Evolutionary conservation across 2,888 invertebrate species (phyloP).

Genomic region (Hesperia comma): DNA sequence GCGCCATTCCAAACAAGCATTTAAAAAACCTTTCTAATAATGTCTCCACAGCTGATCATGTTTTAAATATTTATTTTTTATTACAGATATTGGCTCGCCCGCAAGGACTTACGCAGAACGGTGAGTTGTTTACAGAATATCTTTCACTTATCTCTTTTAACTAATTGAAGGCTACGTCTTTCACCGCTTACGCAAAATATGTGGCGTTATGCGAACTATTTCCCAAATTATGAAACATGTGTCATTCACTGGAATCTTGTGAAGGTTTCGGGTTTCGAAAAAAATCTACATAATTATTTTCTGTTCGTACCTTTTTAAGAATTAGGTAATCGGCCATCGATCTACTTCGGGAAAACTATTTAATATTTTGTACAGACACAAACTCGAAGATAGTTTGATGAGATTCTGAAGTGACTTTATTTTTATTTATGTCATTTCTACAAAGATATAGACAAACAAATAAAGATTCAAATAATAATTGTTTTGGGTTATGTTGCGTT

Average conservation of each 20-base stretch:
- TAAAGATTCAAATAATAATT: no score
- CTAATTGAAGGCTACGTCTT: slow-evolving; percentile 21
- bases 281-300: no score
- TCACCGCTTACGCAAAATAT: slow-evolving; percentile 8
- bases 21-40: no score
- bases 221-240: slow-evolving; percentile 18
- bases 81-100: slow-evolving; percentile 30
- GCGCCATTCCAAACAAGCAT: not conserved
- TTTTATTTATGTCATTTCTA: no score
- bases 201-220: slow-evolving; percentile 11
- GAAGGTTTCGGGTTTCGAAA: slow-evolving; percentile 21
- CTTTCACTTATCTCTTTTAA: slow-evolving; percentile 3
- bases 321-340: no score
- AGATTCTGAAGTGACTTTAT: no score
- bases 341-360: no score
- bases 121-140: slow-evolving; percentile 29
- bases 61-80: slow-evolving; percentile 12
- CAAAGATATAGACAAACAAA: no score
- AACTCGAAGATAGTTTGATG: no score
- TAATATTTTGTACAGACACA: no score
- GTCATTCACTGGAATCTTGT: slow-evolving; percentile 18
- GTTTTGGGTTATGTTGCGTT: no score
- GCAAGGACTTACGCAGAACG: slow-evolving; percentile 32
- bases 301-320: not conserved
- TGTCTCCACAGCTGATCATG: slow-evolving; percentile 9